A percentile compares a stretch with the other conserved stretches of the same genome.
These are phyloP conservation scores for Podabrus alpinus DNA, from an alignment of 2,888 invertebrate genomes.

Conservation along the genomic window DNA sequence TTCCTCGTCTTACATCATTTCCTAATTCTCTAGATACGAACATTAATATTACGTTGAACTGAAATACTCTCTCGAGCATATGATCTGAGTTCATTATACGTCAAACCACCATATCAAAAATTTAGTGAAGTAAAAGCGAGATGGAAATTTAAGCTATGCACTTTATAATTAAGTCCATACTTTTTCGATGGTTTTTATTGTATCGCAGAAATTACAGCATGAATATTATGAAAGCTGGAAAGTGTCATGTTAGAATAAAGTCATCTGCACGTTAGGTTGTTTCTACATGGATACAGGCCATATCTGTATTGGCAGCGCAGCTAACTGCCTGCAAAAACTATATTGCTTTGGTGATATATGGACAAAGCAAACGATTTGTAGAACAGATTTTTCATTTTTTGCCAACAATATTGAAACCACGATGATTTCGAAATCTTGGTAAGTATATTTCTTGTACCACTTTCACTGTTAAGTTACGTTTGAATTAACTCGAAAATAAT, in stretches of 20 bases:
- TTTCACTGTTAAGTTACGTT: not conserved
- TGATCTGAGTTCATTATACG: constrained; percentile 21
- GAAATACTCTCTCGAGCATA: constrained; percentile 10
- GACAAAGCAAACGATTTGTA: constrained; percentile 40
- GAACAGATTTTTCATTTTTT: constrained; percentile 34
- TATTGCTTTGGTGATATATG: constrained; percentile 43
- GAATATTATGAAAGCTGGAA: constrained; percentile 21
- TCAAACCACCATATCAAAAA: constrained; percentile 15
- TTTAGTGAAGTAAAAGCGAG: constrained; percentile 6
- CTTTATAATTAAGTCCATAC: not conserved
- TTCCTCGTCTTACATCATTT: constrained; percentile 10
- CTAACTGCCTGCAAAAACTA: constrained; percentile 41
- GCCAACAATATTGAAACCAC: constrained; percentile 22
- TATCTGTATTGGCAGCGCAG: constrained; percentile 39
- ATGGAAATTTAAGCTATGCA: not conserved
- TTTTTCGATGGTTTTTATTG: not conserved
- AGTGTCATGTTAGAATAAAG: constrained; percentile 37
- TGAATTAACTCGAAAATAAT: not conserved
- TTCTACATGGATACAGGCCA: constrained; percentile 21
- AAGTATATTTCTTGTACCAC: not conserved
- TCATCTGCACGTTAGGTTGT: constrained; percentile 29
- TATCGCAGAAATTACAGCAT: not conserved
- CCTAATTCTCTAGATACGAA: constrained; percentile 18
- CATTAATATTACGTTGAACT: constrained; percentile 21
- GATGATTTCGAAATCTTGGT: constrained; percentile 9